These are phyloP conservation scores for Helicoverpa zea DNA, from an alignment of 1,140 invertebrate genomes.

Conservation along the genomic window DNA sequence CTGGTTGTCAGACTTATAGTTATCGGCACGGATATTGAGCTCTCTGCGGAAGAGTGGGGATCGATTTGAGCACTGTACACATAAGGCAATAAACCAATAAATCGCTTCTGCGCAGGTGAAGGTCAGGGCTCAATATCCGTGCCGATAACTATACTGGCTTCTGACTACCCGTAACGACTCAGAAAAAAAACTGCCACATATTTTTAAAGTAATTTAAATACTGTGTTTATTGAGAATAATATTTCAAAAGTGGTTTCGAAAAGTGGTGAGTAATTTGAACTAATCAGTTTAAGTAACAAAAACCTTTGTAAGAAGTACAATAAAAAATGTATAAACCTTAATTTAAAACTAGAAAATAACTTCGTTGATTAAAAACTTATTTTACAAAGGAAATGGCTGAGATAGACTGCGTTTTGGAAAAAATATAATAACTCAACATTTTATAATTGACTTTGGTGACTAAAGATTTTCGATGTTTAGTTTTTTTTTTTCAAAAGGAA, in stretches of 20 bases:
- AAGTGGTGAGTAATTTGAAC: slow-evolving; percentile 36
- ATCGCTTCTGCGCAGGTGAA: too few relatives aligned
- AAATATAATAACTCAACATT: neutral
- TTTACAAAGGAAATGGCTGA: slow-evolving; percentile 39
- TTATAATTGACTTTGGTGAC: neutral
- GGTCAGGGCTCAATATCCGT: too few relatives aligned
- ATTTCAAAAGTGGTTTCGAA: slow-evolving; percentile 5
- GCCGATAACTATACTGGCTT: too few relatives aligned
- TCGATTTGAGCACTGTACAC: too few relatives aligned
- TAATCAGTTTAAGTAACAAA: slow-evolving; percentile 29
- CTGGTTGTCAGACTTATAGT: too few relatives aligned
- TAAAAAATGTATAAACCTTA: slow-evolving; percentile 38
- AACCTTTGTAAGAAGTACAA: slow-evolving; percentile 2
- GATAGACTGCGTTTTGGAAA: neutral
- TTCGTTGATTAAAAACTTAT: slow-evolving; percentile 40
- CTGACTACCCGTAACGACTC: too few relatives aligned
- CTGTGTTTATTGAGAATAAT: too few relatives aligned
- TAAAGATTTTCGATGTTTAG: slow-evolving; percentile 6
- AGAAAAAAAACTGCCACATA: neutral
- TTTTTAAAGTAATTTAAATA: too few relatives aligned
- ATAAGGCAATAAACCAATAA: too few relatives aligned
- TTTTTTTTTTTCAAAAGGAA: neutral
- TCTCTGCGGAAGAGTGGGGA: too few relatives aligned
- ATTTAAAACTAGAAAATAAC: slow-evolving; percentile 1
- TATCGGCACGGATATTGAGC: too few relatives aligned